Percentiles rank a stretch among this genome's conserved stretches.
These are phyloP conservation scores for Odontamblyopus rebecca DNA, from an alignment of 2,797 vertebrate genomes.

Conservation along the genomic window DNA sequence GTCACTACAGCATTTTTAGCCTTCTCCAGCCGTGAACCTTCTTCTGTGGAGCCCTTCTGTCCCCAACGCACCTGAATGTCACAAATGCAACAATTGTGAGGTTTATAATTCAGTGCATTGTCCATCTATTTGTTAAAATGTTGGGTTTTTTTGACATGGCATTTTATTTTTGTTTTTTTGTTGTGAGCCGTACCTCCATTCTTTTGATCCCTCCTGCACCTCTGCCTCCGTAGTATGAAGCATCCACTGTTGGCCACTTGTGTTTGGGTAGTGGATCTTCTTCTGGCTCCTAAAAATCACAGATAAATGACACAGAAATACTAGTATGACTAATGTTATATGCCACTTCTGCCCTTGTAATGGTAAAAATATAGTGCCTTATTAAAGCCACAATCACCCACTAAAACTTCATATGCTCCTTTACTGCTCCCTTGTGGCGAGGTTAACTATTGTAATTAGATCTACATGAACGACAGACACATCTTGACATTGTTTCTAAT, in stretches of 20 bases:
- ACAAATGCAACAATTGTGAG: neutral
- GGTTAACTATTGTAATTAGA: neutral
- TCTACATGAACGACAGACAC: neutral
- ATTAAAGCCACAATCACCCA: neutral
- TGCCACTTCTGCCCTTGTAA: too few species aligned
- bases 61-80: slow-evolving; percentile 91
- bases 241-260: slow-evolving; percentile 69
- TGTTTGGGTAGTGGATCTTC: slow-evolving; percentile 57
- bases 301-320: neutral
- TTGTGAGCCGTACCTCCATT: slow-evolving; percentile 86
- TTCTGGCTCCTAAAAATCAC: slow-evolving; percentile 57
- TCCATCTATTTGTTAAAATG: neutral
- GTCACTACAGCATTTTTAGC: slow-evolving; percentile 95
- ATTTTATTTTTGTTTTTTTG: neutral
- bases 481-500: neutral
- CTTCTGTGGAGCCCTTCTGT: slow-evolving; percentile 94
- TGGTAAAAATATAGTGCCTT: neutral
- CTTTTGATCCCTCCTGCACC: slow-evolving; percentile 74
- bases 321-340: neutral
- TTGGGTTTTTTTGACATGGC: too few species aligned
- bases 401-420: neutral
- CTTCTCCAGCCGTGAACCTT: slow-evolving; percentile 92
- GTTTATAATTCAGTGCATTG: neutral
- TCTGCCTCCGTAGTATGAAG: slow-evolving; percentile 70
- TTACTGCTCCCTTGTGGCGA: slow-evolving; percentile 1